A percentile compares a stretch with the other conserved stretches of the same genome.
These are phyloP conservation scores for Ramazzottius varieornatus DNA, from an alignment of 2,888 invertebrate genomes.

Conservation along the genomic window DNA sequence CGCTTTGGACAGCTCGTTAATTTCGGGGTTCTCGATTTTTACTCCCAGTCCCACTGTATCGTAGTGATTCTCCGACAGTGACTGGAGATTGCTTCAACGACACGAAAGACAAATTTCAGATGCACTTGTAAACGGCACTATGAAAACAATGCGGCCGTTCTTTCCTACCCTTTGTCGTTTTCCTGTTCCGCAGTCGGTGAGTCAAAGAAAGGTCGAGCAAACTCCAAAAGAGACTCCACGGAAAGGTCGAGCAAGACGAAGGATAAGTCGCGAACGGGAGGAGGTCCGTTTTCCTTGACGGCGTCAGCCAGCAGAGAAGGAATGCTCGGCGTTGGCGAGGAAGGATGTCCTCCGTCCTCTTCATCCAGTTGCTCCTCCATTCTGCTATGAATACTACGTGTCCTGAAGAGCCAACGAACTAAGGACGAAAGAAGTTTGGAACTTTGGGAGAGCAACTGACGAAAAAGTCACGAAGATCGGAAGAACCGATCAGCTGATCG, in stretches of 20 bases:
- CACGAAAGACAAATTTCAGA: too few species aligned
- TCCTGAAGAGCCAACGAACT: too few species aligned
- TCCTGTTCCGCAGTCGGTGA: not conserved
- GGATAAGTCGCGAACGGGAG: not conserved
- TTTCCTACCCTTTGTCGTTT: not conserved
- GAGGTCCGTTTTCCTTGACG: too few species aligned
- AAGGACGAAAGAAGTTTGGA: too few species aligned
- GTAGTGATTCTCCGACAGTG: not conserved
- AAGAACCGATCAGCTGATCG: too few species aligned
- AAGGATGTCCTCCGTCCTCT: too few species aligned
- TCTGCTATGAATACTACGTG: too few species aligned
- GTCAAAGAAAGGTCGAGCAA: not conserved
- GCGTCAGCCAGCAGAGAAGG: not conserved
- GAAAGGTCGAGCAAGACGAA: not conserved
- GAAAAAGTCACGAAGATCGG: too few species aligned
- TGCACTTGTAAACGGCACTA: too few species aligned
- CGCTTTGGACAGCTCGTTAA: not conserved
- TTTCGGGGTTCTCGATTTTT: not conserved
- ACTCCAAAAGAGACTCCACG: not conserved
- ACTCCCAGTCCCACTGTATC: not conserved
- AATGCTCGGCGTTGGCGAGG: not conserved
- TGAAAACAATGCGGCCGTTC: not conserved
- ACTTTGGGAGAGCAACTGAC: too few species aligned
- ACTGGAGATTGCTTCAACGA: too few species aligned
- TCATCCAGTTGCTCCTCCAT: too few species aligned